Evolutionary conservation across 2,797 vertebrate species (phyloP).

Genomic region (Arrhamphus sclerolepis): DNA sequence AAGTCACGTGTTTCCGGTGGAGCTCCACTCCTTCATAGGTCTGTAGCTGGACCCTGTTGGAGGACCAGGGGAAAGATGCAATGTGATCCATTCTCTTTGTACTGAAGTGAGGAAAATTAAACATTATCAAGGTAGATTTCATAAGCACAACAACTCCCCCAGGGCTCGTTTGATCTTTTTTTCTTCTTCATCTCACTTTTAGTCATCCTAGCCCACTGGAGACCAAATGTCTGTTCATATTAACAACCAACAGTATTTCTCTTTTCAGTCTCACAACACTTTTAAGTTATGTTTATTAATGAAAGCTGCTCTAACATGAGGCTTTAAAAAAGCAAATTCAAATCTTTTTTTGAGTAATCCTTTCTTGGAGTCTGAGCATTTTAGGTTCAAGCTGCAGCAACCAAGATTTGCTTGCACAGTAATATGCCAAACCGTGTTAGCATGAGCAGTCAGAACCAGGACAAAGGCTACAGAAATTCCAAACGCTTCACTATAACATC

Average conservation of each 20-base stretch:
- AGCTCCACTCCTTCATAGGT: too few species aligned
- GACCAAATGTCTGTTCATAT: constrained; percentile 53
- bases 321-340: background rate
- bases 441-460: background rate
- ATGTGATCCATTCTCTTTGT: background rate
- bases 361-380: background rate
- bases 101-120: constrained; percentile 15
- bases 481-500: background rate
- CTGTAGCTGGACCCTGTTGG: too few species aligned
- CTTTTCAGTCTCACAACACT: background rate
- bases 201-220: constrained; percentile 36
- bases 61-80: too few species aligned
- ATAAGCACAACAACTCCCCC: constrained; percentile 15
- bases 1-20: too few species aligned
- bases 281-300: constrained; percentile 32
- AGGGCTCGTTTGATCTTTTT: constrained; percentile 18
- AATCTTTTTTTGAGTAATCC: background rate
- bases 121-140: constrained; percentile 25
- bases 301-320: constrained; percentile 9
- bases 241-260: constrained; percentile 30
- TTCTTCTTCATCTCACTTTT: constrained; percentile 19
- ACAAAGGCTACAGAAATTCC: background rate
- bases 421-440: constrained; percentile 3
- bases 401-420: constrained; percentile 4
- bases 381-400: background rate